These are phyloP conservation scores for Sepioteuthis lessoniana DNA, from an alignment of 2,888 invertebrate species.

Conservation along the genomic window DNA sequence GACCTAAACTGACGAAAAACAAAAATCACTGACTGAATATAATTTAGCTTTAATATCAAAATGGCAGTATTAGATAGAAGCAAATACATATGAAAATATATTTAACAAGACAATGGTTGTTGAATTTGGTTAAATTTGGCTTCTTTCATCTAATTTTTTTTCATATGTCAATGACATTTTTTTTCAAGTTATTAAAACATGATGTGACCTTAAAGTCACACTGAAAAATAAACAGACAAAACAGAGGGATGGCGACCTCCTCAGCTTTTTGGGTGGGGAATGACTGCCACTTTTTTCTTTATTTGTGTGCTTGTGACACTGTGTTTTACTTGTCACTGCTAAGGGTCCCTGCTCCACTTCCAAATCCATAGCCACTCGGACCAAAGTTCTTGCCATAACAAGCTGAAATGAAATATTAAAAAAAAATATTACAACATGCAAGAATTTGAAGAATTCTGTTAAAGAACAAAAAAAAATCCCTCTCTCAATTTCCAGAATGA, in stretches of 20 bases:
- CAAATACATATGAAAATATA: background rate
- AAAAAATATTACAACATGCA: background rate
- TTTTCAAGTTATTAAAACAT: background rate
- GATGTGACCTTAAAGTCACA: background rate
- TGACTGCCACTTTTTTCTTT: background rate
- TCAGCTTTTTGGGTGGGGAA: background rate
- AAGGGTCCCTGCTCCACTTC: conserved; percentile 86
- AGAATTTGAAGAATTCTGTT: no score
- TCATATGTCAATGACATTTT: no score
- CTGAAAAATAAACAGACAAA: background rate
- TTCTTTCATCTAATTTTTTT: no score
- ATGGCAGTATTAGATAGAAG: background rate
- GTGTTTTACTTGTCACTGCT: conserved; percentile 54
- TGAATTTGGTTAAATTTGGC: no score
- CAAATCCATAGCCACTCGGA: conserved; percentile 95
- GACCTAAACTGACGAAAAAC: no score
- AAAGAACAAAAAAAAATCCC: no score
- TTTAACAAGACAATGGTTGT: no score
- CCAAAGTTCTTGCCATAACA: conserved; percentile 85
- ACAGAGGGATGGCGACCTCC: background rate
- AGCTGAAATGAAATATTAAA: conserved; percentile 49
- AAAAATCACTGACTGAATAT: background rate
- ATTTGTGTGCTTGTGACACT: background rate
- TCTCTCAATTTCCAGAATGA: no score
- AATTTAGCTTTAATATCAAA: conserved; percentile 24